Evolutionary conservation across 2,888 invertebrate genomes (phyloP).

Genomic region (Patella ulyssiponensis): DNA sequence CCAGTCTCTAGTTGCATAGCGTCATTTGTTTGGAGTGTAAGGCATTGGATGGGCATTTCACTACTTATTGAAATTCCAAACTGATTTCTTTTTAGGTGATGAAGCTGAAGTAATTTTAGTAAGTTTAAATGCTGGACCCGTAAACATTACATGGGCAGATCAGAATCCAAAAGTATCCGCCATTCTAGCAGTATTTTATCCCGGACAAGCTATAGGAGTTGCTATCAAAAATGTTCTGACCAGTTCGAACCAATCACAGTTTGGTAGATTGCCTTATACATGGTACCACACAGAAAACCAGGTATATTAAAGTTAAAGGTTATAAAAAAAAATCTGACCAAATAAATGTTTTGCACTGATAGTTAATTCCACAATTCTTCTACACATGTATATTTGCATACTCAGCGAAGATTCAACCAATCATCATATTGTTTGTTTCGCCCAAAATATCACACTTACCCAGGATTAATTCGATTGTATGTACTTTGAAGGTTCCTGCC

Average conservation of each 20-base stretch:
- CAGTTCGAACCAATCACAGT: constrained; percentile 53
- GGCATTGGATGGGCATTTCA: no score
- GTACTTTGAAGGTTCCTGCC: constrained; percentile 41
- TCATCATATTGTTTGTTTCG: no score
- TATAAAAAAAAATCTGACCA: no score
- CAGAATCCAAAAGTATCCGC: constrained; percentile 44
- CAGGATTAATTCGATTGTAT: background rate
- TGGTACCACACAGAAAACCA: constrained; percentile 48
- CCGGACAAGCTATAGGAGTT: constrained; percentile 66
- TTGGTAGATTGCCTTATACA: constrained; percentile 65
- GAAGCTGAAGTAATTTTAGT: constrained; percentile 48
- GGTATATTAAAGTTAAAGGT: background rate
- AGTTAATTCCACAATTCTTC: no score
- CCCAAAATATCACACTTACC: no score
- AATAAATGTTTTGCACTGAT: no score
- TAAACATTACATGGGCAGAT: constrained; percentile 64
- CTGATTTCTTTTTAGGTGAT: background rate
- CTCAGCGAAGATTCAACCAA: no score
- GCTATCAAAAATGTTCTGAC: constrained; percentile 57
- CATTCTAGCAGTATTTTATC: constrained; percentile 61
- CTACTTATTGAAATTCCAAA: background rate
- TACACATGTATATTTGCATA: no score
- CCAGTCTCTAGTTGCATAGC: no score
- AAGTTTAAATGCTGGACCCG: constrained; percentile 65
- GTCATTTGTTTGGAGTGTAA: no score